These are phyloP conservation scores for Epirrita christyi DNA, from an alignment of 2,888 invertebrate genomes.

Conservation along the genomic window DNA sequence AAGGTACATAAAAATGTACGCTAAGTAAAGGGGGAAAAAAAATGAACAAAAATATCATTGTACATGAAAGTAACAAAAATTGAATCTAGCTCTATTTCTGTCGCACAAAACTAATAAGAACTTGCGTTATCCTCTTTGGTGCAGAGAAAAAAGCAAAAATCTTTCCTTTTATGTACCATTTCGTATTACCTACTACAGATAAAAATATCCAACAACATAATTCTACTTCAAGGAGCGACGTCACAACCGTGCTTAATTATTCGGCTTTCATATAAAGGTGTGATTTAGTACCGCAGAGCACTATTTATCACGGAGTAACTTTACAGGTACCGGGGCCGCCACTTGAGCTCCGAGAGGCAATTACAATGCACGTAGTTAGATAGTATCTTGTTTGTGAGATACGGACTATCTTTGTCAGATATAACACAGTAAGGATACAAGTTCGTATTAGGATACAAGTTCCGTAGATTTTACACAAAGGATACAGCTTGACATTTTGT, in stretches of 20 bases:
- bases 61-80: neutral
- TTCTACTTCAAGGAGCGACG: slow-evolving; percentile 18
- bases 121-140: slow-evolving; percentile 5
- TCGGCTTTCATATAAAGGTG: slow-evolving; percentile 53
- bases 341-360: slow-evolving; percentile 19
- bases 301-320: slow-evolving; percentile 47
- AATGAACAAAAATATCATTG: too few species aligned
- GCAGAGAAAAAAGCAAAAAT: slow-evolving; percentile 2
- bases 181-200: neutral
- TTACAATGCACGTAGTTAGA: slow-evolving; percentile 5
- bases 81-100: neutral
- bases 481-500: neutral
- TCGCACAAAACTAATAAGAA: slow-evolving; percentile 4
- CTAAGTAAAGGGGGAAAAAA: too few species aligned
- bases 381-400: neutral
- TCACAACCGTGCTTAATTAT: slow-evolving; percentile 35
- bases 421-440: neutral
- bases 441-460: neutral
- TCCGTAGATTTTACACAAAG: neutral
- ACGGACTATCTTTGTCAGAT: neutral
- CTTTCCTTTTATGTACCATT: neutral
- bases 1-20: too few species aligned
- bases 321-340: slow-evolving; percentile 19
- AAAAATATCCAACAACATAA: slow-evolving; percentile 18
- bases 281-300: slow-evolving; percentile 54